Base-by-base conservation (phyloP, 2,888 invertebrate genomes). In the Gerris lacustris region DNA sequence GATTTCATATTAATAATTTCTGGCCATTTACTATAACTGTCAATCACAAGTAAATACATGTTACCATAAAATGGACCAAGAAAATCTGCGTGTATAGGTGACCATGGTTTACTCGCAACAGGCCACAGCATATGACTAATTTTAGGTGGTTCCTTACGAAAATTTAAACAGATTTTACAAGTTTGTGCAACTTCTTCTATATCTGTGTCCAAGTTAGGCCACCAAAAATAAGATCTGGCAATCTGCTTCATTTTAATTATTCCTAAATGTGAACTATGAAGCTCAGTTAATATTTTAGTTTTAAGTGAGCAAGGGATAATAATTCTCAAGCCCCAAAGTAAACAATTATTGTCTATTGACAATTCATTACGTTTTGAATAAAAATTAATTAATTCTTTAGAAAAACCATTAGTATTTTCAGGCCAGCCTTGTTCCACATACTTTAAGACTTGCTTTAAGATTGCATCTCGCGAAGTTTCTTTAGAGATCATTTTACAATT, bases 301-400 rank as follows among this genome's bases (percentile, higher is more conserved):
- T 71, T 69, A 45, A 74, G 73, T 6, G 45, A 62, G 45, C 74
- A 15, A 7, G 77, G 76, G 68, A 77, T 74, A 6, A 76, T 70
- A 6, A 77, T 70, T 63, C 76, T 67, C 55, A 76, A 71, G 11
- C 74, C 74, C 75, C 75, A 75, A 43, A 77, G 15, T 67, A 67
- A 44, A n/a, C 43, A n/a, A 44, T 67, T 67, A 43, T 67, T 44
- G 7, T 67, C 67, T 9, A 67, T 67, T 43, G 44, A n/a, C 44
- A 67, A 44, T 17, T 55, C 55, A 55, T 31, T 9, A 9, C 66
- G 9, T 66, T 17, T 66, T 11, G 7, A 11, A 15, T 55, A 55
- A 55, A 55, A 55, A 15, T 55, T 55, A 55, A 55, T 9, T 55
- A 55, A 55, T 55, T 55, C 55, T 67, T 67, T 17, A 17, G 43